These are phyloP conservation scores for Stigmatopora nigra DNA, from an alignment of 2,113 vertebrate species.

Conservation along the genomic window DNA sequence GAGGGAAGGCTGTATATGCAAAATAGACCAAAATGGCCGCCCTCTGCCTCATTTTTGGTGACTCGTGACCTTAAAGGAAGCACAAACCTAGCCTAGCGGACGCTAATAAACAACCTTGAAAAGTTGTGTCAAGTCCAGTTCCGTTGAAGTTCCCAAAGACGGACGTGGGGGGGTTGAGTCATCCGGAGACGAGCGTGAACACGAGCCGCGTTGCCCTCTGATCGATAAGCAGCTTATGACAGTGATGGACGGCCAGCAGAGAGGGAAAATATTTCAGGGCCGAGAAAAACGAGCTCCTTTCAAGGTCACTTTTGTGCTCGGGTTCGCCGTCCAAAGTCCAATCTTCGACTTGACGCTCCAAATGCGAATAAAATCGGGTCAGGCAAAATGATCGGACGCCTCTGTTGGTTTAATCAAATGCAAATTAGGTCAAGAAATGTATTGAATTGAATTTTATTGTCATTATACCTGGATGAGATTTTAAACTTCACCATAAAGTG, in stretches of 20 bases:
- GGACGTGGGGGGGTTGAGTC: conserved; percentile 27
- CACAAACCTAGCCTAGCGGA: neutral
- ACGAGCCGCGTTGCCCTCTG: conserved; percentile 56
- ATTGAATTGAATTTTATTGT: too few species aligned
- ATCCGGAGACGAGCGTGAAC: conserved; percentile 54
- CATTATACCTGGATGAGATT: too few species aligned
- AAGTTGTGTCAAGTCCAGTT: neutral
- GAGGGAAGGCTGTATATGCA: too few species aligned
- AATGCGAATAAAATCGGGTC: too few species aligned
- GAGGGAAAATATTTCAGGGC: conserved; percentile 56
- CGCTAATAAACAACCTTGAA: neutral
- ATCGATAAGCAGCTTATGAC: conserved; percentile 71
- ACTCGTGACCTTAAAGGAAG: too few species aligned
- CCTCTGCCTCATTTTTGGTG: too few species aligned
- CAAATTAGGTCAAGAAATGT: too few species aligned
- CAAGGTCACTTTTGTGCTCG: conserved; percentile 54
- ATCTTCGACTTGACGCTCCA: too few species aligned
- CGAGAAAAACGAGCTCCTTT: conserved; percentile 41
- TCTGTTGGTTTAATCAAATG: too few species aligned
- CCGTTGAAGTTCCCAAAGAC: conserved; percentile 1
- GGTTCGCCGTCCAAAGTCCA: conserved; percentile 10
- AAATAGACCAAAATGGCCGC: too few species aligned
- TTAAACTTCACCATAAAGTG: too few species aligned
- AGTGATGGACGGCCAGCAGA: conserved; percentile 70
- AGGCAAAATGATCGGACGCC: too few species aligned